Percentiles rank a stretch among this genome's conserved stretches.
phyloP scores from a whole-genome alignment of 2,797 vertebrate species.

The Microhierax caerulescens region DNA sequence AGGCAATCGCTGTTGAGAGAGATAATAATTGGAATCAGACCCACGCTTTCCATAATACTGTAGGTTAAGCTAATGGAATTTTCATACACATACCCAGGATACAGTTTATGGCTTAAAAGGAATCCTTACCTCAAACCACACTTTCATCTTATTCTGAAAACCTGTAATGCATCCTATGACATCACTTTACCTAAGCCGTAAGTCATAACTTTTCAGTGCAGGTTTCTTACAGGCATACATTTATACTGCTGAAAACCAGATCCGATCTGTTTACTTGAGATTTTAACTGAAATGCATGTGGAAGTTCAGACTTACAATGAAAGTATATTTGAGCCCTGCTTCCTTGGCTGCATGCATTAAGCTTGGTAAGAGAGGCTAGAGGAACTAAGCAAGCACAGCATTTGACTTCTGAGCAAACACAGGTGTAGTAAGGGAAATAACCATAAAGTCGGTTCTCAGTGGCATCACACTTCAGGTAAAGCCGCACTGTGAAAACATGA shows the following conservation, averaged over 20 bases:
- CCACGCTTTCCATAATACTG: neutral
- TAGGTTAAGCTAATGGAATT: neutral
- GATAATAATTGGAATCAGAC: neutral
- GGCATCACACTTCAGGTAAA: neutral
- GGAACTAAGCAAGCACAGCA: neutral
- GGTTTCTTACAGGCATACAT: neutral
- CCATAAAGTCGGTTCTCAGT: neutral
- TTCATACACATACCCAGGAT: neutral
- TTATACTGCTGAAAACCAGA: neutral
- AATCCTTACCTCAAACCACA: neutral
- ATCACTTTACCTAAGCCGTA: neutral
- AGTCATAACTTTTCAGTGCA: neutral
- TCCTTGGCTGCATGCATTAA: neutral
- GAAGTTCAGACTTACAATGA: neutral
- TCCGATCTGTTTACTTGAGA: neutral
- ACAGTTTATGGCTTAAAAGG: neutral
- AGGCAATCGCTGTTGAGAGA: constrained; percentile 74
- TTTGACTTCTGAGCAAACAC: neutral
- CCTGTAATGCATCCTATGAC: neutral
- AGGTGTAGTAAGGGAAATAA: neutral
- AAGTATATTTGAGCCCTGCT: neutral
- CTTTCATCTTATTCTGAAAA: neutral
- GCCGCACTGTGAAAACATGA: rapidly evolving
- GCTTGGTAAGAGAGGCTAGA: neutral
- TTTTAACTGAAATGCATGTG: neutral